A percentile compares a stretch with the other conserved stretches of the same genome.
Evolutionary conservation across 2,113 vertebrate species (phyloP).

Genomic region (Alethe diademata): DNA sequence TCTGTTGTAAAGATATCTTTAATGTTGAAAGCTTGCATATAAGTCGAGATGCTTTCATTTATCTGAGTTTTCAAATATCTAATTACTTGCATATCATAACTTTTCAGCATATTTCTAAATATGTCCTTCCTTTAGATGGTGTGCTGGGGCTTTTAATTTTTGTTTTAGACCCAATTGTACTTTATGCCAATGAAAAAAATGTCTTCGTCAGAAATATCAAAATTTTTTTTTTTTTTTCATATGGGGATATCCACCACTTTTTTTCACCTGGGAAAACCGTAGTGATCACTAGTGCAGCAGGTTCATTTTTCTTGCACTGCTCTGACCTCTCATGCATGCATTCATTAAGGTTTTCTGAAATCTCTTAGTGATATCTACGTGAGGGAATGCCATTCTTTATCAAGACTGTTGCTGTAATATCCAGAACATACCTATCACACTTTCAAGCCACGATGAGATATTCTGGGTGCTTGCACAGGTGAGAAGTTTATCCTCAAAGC

Average conservation of each 20-base stretch:
- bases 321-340: neutral
- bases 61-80: neutral
- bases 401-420: neutral
- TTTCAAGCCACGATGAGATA: neutral
- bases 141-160: neutral
- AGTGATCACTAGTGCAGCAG: neutral
- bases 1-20: neutral
- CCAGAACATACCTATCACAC: neutral
- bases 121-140: neutral
- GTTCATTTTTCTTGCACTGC: neutral
- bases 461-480: neutral
- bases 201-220: neutral
- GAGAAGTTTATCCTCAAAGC: neutral
- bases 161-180: neutral
- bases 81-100: neutral
- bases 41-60: neutral
- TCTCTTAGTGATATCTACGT: neutral
- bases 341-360: neutral
- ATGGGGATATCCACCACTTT: neutral
- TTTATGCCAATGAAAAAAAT: neutral
- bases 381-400: neutral
- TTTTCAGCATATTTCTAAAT: neutral
- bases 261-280: neutral
- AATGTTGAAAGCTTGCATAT: neutral
- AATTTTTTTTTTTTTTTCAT: neutral